Base-by-base conservation (phyloP, 2,113 vertebrate species). In the Hiodon tergisus region DNA sequence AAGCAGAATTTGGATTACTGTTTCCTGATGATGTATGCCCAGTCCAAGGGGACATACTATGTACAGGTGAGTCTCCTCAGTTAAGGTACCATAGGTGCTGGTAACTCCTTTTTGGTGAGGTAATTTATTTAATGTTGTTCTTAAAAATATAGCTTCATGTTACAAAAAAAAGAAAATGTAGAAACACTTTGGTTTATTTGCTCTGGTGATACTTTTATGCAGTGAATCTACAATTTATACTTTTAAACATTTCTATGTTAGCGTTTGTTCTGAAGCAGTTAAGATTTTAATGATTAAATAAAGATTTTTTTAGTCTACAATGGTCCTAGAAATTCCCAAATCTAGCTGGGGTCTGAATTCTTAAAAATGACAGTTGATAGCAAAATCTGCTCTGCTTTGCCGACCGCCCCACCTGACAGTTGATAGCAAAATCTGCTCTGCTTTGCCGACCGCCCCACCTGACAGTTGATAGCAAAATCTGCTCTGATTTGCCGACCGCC, bases 1-100 rank as follows among this genome's bases (percentile, higher is more conserved):
- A 99, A 99, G 87, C 97, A 99, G 90, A 99, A 98, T 88, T 90
- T 99, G 53, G 97, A 99, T 82, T 99, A 97, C 86, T 97, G 96
- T 82, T 99, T 97, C 89, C 89, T 99, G 83, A 99, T 99, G 97
- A 98, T 98, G 96, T 98, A 98, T 3, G 97, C 97, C 4, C 97
- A 98, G 86, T 92, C 95, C 82, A 98, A 98, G 91, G 97, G 97
- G 85, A 94, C 95, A 0, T 98, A 98, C 89, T 99, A 99, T 0
- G 93, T 96, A 59, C 94, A 96, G 94, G 94, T 96, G 82, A 78
- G 90, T 6, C 55, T 17, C 31, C 50, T 66, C 59, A 9, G 2
- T 50, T 4, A 9, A 3, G 10, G 63, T 31, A 57, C n/a, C 5
- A 6, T 50, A 6, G n/a, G 31, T 62, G 7, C 7, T 61, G 59